These are phyloP conservation scores for Platichthys stellatus DNA, from an alignment of 2,113 vertebrate genomes.

Conservation along the genomic window DNA sequence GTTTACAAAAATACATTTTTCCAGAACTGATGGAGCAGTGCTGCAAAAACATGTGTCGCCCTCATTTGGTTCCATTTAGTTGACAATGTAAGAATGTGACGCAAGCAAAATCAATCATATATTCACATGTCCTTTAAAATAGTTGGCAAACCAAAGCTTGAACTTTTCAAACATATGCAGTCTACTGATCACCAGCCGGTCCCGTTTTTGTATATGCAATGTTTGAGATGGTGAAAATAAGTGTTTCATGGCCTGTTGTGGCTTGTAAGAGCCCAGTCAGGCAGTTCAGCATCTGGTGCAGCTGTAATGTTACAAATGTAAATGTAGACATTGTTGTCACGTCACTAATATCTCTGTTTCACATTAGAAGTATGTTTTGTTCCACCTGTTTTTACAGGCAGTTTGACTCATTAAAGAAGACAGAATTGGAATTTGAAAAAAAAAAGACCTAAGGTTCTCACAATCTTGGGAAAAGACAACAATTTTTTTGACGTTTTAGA, in stretches of 20 bases:
- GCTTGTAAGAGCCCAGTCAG: neutral
- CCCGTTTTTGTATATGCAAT: neutral
- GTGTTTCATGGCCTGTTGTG: neutral
- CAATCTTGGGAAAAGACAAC: neutral
- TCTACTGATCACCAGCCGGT: neutral
- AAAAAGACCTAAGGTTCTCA: neutral
- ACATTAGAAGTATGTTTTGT: neutral
- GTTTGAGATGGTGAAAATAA: neutral
- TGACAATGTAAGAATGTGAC: slow-evolving; percentile 12
- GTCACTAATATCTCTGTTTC: neutral
- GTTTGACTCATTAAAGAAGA: neutral
- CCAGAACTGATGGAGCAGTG: neutral
- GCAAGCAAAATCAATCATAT: neutral
- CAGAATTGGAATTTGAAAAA: neutral
- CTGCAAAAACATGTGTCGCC: neutral
- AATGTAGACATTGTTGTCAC: neutral
- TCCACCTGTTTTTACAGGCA: neutral
- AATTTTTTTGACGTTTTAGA: slow-evolving; percentile 4
- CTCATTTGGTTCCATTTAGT: slow-evolving; percentile 8
- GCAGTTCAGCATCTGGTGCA: neutral
- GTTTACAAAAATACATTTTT: neutral
- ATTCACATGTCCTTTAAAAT: neutral
- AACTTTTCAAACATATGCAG: neutral
- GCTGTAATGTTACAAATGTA: neutral
- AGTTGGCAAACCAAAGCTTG: neutral